Evolutionary conservation across 2,797 vertebrate species (phyloP).

Genomic region (Chelidonichthys spinosus): DNA sequence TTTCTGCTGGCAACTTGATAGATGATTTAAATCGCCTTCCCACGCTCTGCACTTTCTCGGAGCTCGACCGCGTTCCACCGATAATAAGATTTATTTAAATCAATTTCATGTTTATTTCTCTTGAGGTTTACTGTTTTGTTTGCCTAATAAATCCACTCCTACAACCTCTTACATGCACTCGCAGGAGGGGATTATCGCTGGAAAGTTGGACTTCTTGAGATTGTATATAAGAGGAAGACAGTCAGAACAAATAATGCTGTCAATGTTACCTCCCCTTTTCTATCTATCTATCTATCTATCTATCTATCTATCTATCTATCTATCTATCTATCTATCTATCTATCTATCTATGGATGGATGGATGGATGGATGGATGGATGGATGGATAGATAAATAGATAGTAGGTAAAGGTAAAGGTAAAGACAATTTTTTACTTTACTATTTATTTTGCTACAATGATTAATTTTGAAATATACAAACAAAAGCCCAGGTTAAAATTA

Average conservation of each 20-base stretch:
- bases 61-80: slow-evolving; percentile 36
- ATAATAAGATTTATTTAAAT: slow-evolving; percentile 75
- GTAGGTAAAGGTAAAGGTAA: neutral
- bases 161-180: slow-evolving; percentile 39
- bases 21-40: slow-evolving; percentile 55
- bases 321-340: neutral
- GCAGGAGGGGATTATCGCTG: slow-evolving; percentile 43
- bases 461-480: too few relatives aligned
- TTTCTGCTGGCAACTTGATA: slow-evolving; percentile 64
- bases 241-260: neutral
- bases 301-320: neutral
- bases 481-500: too few relatives aligned
- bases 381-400: too few relatives aligned
- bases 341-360: too few relatives aligned
- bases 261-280: neutral
- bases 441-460: too few relatives aligned
- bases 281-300: neutral
- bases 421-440: neutral
- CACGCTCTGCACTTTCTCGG: slow-evolving; percentile 44
- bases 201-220: slow-evolving; percentile 40
- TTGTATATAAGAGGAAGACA: slow-evolving; percentile 4
- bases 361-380: too few relatives aligned
- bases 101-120: slow-evolving; percentile 72
- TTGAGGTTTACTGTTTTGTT: slow-evolving; percentile 65
- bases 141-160: slow-evolving; percentile 66